Evolutionary conservation across 2,797 vertebrate genomes (phyloP).

Genomic region (Cyclura pinguis): DNA sequence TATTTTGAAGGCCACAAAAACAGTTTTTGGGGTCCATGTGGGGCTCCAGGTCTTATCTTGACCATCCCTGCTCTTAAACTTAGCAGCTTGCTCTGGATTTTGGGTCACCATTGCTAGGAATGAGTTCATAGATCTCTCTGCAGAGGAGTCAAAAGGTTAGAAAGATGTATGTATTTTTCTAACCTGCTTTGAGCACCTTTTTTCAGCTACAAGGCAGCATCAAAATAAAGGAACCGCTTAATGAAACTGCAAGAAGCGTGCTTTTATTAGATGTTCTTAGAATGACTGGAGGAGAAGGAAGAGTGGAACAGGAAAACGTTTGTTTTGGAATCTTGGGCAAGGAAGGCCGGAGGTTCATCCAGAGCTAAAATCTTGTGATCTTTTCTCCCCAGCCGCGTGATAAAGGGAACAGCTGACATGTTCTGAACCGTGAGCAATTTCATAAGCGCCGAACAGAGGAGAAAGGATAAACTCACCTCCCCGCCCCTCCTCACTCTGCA

Average conservation of each 20-base stretch:
- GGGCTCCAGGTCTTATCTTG: no score
- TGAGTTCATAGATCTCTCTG: background rate
- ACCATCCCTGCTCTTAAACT: no score
- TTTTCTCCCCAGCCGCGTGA: background rate
- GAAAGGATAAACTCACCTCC: no score
- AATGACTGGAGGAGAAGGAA: background rate
- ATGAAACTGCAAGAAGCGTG: background rate
- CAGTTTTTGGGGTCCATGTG: no score
- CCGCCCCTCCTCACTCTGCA: no score
- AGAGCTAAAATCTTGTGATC: background rate
- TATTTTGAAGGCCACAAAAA: no score
- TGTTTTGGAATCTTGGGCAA: background rate
- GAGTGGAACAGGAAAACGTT: background rate
- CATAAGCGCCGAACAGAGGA: no score
- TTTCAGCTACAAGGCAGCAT: no score
- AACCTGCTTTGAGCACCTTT: no score
- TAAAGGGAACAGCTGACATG: background rate
- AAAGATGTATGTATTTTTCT: no score
- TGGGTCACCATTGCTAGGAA: no score
- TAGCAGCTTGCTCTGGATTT: no score
- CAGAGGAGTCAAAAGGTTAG: background rate
- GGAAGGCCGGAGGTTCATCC: background rate
- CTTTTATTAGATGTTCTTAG: background rate
- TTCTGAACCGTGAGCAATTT: background rate
- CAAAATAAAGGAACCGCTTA: background rate